phyloP scores from a whole-genome alignment of 2,797 vertebrate species.

The Protosalanx chinensis region DNA sequence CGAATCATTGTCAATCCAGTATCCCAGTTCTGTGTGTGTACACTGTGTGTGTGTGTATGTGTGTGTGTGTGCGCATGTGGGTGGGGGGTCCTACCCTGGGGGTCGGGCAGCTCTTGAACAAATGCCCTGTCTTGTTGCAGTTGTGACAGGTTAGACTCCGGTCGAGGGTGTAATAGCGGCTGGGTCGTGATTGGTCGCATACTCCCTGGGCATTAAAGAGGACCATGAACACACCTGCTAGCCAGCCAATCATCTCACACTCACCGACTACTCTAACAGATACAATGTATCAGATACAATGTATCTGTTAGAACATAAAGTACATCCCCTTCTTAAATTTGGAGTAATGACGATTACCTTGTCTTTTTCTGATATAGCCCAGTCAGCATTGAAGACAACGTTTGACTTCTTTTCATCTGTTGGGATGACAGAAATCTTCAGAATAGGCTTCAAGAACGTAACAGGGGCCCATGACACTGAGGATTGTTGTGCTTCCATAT shows the following conservation, averaged over 20 bases:
- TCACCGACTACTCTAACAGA: neutral
- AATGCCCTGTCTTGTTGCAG: conserved; percentile 58
- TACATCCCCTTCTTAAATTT: no score
- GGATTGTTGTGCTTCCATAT: neutral
- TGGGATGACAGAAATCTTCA: conserved; percentile 10
- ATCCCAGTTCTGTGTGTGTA: neutral
- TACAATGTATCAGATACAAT: neutral
- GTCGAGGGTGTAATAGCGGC: conserved; percentile 42
- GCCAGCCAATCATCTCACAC: neutral
- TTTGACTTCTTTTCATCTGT: conserved; percentile 35
- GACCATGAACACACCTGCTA: neutral
- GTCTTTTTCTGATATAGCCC: conserved; percentile 62
- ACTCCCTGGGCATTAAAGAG: conserved; percentile 23
- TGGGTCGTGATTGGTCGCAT: conserved; percentile 5
- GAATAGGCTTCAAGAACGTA: neutral
- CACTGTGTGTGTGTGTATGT: conserved; percentile 4
- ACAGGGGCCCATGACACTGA: neutral
- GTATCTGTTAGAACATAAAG: neutral
- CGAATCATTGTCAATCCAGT: neutral
- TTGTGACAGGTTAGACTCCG: conserved; percentile 44
- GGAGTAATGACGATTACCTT: conserved; percentile 45
- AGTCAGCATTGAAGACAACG: conserved; percentile 30
- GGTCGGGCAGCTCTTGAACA: conserved; percentile 51
- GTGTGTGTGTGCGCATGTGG: conserved; percentile 9
- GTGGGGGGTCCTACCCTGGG: conserved; percentile 47